These are phyloP conservation scores for Dromiciops gliroides DNA, from an alignment of 2,113 vertebrate species.

Conservation along the genomic window DNA sequence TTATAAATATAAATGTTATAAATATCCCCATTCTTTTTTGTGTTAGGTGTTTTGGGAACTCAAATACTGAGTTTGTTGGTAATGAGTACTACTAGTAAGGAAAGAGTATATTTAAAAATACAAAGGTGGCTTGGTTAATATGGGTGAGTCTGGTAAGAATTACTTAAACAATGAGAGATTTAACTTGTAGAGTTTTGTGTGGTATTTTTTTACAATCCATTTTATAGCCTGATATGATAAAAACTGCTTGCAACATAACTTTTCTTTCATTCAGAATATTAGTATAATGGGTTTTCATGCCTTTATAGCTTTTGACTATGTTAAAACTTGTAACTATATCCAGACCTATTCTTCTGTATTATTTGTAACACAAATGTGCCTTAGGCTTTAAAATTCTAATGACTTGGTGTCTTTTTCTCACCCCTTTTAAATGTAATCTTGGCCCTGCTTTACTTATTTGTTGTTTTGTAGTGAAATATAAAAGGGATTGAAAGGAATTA, in stretches of 20 bases:
- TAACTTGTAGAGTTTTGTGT: not conserved
- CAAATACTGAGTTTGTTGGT: not conserved
- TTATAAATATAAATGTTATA: not conserved
- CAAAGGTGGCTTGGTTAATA: not conserved
- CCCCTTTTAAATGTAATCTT: constrained; percentile 20
- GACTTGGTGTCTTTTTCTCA: constrained; percentile 17
- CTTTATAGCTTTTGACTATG: constrained; percentile 1
- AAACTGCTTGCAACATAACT: constrained; percentile 14
- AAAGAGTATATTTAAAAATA: constrained; percentile 3
- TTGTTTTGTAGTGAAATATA: constrained; percentile 18
- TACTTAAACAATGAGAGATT: not conserved
- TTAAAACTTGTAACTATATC: not conserved
- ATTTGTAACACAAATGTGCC: constrained; percentile 13
- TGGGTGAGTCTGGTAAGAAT: constrained; percentile 7
- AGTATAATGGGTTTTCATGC: not conserved
- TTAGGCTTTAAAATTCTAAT: constrained; percentile 18
- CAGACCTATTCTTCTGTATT: not conserved
- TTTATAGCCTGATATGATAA: not conserved
- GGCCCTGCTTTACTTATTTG: constrained; percentile 3
- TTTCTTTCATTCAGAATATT: constrained; percentile 37
- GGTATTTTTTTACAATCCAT: not conserved
- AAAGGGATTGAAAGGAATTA: constrained; percentile 22
- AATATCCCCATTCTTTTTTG: not conserved
- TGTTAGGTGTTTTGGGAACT: constrained; percentile 27
- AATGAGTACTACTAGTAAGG: not conserved